Base-by-base conservation (phyloP, 2,113 vertebrate genomes). In the Anarrhichthys ocellatus region DNA sequence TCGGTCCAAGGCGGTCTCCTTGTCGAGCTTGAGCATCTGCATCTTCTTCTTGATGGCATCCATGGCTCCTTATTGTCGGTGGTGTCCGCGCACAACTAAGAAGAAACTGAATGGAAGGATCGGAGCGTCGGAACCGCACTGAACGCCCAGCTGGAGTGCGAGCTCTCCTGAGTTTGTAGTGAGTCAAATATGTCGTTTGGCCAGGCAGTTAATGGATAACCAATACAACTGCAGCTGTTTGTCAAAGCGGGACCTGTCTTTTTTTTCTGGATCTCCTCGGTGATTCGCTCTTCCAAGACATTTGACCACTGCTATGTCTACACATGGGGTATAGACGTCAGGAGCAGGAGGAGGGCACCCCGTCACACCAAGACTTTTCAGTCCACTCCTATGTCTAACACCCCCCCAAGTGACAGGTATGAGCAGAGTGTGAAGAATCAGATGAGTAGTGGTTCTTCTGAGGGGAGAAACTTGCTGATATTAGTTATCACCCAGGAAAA, bases 41-140 rank as follows among this genome's bases (percentile, higher is more conserved):
- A 99, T 99, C 97, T 99, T 99, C 95, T 99, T 99, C 97, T 99
- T 99, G 95, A 99, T 99, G 97, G 98, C 98, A 93, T 99, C 98
- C 98, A 99, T 99, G 95, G 95, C 96, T 95, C 96, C 66, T 94
- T 92, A 87, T 54, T 92, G 92, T 91, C 44, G 64, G 88, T 48
- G 89, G 17, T 94, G 90, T 90, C 34, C 32, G 58, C 68, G 62
- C 76, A 75, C 82, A 89, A 29, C 17, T 72, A 76, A 86, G 78
- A 90, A 80, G 73, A 81, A 84, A 75, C 80, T 78, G 84, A 83
- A 83, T 40, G 72, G 73, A 80, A 69, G 48, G 78, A 83, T 63
- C 59, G 90, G 90, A 93, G 93, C 90, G 94, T 92, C 92, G 87
- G 92, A 87, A 88, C 94, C 89, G 89, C 90, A 84, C 92, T 65